phyloP scores from a whole-genome alignment of 2,888 invertebrate species.

The Timema cristinae region DNA sequence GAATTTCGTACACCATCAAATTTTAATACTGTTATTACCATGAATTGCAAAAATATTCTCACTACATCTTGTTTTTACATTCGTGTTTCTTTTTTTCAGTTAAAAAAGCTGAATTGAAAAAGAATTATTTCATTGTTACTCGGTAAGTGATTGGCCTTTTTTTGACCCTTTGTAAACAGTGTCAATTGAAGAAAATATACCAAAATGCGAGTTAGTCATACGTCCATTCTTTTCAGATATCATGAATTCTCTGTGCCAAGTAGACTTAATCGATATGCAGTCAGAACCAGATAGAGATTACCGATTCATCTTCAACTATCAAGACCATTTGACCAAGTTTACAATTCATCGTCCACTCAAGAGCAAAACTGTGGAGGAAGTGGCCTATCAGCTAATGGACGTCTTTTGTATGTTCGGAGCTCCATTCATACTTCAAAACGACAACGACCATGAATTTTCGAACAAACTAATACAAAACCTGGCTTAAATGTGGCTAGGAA shows the following conservation, averaged over 20 bases:
- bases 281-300: slow-evolving; percentile 38
- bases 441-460: too few relatives aligned
- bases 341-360: slow-evolving; percentile 40
- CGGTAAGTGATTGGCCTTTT: slow-evolving; percentile 30
- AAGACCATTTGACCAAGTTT: slow-evolving; percentile 44
- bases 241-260: slow-evolving; percentile 37
- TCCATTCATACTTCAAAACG: too few relatives aligned
- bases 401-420: too few relatives aligned
- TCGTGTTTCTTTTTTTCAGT: too few relatives aligned
- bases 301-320: slow-evolving; percentile 43
- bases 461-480: too few relatives aligned
- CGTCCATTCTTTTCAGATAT: slow-evolving; percentile 32
- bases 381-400: slow-evolving; percentile 40
- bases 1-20: too few relatives aligned
- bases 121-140: slow-evolving; percentile 37
- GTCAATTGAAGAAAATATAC: slow-evolving; percentile 28
- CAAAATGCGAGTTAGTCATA: slow-evolving; percentile 26
- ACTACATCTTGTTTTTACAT: too few relatives aligned
- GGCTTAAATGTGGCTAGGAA: too few relatives aligned
- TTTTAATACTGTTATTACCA: too few relatives aligned
- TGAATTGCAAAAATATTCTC: too few relatives aligned
- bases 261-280: slow-evolving; percentile 42
- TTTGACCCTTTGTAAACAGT: slow-evolving; percentile 32
- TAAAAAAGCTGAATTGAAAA: slow-evolving; percentile 27
- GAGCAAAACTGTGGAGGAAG: slow-evolving; percentile 40